Conservation (phyloP, 2,888 invertebrate genomes). For the Gari tellinella region DNA sequence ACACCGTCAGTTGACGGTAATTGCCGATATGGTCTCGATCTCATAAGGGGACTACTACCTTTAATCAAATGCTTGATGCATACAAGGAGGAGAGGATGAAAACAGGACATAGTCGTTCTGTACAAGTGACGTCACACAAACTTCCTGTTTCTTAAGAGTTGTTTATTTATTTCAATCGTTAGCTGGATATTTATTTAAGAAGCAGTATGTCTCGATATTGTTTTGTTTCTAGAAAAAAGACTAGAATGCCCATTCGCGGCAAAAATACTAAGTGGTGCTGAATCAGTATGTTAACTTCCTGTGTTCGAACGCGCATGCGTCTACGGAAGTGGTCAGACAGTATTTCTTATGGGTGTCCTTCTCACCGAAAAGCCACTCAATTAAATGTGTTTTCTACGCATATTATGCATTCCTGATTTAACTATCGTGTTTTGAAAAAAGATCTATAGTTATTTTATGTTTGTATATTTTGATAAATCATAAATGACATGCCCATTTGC, state of each 20-base stretch:
- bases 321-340: too few species aligned
- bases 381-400: constrained; percentile 24
- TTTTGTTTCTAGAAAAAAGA: constrained; percentile 45
- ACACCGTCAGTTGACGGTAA: too few species aligned
- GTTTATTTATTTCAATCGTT: constrained; percentile 31
- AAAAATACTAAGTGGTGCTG: too few species aligned
- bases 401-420: constrained; percentile 35
- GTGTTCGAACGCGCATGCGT: too few species aligned
- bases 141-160: constrained; percentile 4
- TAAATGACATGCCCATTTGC: constrained; percentile 1
- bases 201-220: constrained; percentile 30
- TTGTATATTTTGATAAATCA: constrained; percentile 15
- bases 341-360: too few species aligned
- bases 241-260: constrained; percentile 36
- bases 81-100: background rate
- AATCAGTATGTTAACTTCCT: too few species aligned
- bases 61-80: too few species aligned
- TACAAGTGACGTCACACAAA: background rate
- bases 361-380: too few species aligned
- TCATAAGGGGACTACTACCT: too few species aligned
- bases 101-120: background rate
- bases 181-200: constrained; percentile 34
- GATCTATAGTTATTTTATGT: constrained; percentile 11
- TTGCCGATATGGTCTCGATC: too few species aligned
- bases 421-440: too few species aligned